Conservation (phyloP, 1,140 invertebrate genomes). For the Babylonia areolata region DNA sequence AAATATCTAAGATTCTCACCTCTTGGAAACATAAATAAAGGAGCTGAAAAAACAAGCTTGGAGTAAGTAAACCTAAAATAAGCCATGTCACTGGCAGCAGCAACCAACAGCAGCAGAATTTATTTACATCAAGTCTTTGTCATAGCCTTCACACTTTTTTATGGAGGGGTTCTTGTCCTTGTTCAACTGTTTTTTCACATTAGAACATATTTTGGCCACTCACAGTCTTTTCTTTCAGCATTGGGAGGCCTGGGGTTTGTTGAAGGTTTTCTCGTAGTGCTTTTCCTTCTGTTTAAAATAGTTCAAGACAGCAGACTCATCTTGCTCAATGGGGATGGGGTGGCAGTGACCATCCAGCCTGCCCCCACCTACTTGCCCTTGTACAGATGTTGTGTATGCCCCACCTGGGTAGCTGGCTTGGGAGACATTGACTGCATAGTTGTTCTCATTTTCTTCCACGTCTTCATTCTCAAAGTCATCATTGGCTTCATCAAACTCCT, state of each 20-base stretch:
- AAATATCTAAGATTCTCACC: no score
- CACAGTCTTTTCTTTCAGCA: background rate
- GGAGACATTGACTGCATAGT: background rate
- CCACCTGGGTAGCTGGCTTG: background rate
- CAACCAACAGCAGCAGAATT: no score
- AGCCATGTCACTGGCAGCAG: no score
- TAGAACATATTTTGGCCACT: background rate
- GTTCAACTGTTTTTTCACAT: background rate
- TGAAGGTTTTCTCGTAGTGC: conserved; percentile 21
- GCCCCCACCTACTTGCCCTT: background rate
- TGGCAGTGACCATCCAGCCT: background rate
- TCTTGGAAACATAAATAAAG: no score
- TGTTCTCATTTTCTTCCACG: background rate
- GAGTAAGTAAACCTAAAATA: no score
- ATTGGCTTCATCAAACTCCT: conserved; percentile 9
- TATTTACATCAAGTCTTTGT: no score
- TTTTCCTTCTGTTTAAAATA: conserved; percentile 15
- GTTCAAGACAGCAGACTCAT: background rate
- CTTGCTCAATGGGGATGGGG: background rate
- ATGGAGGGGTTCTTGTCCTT: no score
- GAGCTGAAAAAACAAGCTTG: no score
- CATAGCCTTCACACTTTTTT: no score
- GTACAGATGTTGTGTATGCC: no score
- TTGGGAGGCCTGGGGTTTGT: background rate
- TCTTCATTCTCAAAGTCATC: conserved; percentile 37